phyloP scores from a whole-genome alignment of 2,888 invertebrate species.

The Ochropleura plecta region DNA sequence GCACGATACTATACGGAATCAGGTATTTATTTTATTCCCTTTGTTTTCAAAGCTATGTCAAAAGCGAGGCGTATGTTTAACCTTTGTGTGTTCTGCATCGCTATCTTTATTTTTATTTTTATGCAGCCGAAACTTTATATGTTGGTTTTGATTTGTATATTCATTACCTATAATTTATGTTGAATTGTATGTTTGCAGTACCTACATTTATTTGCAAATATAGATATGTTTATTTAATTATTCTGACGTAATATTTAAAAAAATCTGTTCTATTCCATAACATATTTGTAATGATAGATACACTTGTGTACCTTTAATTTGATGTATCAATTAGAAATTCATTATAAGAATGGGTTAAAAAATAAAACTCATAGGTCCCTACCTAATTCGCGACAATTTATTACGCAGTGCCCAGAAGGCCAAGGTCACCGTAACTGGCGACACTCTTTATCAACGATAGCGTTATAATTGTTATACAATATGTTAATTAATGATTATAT shows the following conservation, averaged over 20 bases:
- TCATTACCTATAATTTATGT: conserved; percentile 16
- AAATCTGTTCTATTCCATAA: not conserved
- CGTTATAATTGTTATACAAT: not conserved
- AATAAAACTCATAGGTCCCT: not conserved
- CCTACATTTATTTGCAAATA: not conserved
- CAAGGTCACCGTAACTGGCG: conserved; percentile 23
- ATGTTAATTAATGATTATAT: not conserved
- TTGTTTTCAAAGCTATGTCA: conserved; percentile 32
- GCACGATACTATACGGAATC: conserved; percentile 77
- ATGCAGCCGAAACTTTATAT: conserved; percentile 5
- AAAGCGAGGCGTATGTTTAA: conserved; percentile 18
- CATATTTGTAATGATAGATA: not conserved
- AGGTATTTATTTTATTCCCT: conserved; percentile 70
- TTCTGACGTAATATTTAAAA: not conserved
- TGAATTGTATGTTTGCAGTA: not conserved
- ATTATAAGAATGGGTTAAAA: not conserved
- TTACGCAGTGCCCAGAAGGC: conserved; percentile 15
- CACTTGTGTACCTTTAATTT: not conserved
- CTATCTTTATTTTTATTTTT: conserved; percentile 8
- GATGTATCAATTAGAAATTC: not conserved
- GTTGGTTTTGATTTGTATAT: conserved; percentile 9
- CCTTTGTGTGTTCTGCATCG: conserved; percentile 31
- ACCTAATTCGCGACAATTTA: not conserved
- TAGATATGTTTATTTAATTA: not conserved
- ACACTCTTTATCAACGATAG: not conserved